Conservation (phyloP, 2,888 invertebrate genomes). For the Dasypolia templi region DNA sequence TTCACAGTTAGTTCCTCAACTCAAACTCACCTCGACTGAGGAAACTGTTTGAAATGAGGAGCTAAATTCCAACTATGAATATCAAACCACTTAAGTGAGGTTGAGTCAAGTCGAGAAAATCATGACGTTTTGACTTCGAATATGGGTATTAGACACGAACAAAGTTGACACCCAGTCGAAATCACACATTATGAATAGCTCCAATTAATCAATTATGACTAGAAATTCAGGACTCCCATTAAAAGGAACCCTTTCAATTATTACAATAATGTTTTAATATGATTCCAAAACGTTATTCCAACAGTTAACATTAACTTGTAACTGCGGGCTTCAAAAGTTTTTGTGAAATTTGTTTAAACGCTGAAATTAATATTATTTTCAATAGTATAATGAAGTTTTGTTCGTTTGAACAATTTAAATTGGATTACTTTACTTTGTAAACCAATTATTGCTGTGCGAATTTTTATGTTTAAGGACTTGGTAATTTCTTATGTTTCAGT, state of each 20-base stretch:
- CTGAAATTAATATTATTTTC: conserved; percentile 9
- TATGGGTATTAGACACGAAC: too few relatives aligned
- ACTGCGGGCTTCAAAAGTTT: conserved; percentile 29
- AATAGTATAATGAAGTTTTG: conserved; percentile 13
- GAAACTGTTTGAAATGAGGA: too few relatives aligned
- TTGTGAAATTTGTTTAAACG: conserved; percentile 29
- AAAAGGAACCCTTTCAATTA: conserved; percentile 11
- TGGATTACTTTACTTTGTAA: not conserved
- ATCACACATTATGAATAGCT: not conserved
- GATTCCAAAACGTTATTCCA: conserved; percentile 14
- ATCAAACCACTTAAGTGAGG: too few relatives aligned
- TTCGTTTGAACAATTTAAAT: conserved; percentile 9
- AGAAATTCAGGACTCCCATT: conserved; percentile 31
- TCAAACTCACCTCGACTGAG: too few relatives aligned
- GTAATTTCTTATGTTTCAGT: not conserved
- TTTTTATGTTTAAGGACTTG: not conserved
- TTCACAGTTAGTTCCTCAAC: too few relatives aligned
- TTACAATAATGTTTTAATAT: conserved; percentile 33
- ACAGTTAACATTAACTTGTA: conserved; percentile 15
- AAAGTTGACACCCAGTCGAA: too few relatives aligned
- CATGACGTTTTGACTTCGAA: too few relatives aligned
- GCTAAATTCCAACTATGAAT: too few relatives aligned
- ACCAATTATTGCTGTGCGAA: not conserved
- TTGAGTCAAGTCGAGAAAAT: too few relatives aligned
- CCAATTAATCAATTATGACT: not conserved